phyloP scores from a whole-genome alignment of 2,113 vertebrate species.

The Glaucidium brasilianum region DNA sequence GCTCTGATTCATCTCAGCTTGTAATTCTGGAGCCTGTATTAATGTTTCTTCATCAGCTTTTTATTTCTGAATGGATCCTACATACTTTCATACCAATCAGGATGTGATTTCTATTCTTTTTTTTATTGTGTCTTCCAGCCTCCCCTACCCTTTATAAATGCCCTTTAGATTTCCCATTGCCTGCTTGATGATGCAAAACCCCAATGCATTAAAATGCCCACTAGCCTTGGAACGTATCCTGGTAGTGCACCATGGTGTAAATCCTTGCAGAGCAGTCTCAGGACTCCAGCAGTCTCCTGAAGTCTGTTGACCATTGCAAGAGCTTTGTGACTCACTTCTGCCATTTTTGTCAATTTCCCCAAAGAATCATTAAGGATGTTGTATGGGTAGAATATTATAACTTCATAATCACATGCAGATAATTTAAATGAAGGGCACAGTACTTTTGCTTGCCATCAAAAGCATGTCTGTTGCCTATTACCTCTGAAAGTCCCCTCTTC shows the following conservation, averaged over 20 bases:
- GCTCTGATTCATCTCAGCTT: constrained; percentile 47
- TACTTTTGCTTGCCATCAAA: neutral
- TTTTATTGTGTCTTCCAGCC: neutral
- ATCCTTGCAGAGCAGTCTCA: neutral
- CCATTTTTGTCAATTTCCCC: neutral
- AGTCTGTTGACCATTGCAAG: neutral
- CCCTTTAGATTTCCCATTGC: neutral
- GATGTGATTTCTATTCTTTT: neutral
- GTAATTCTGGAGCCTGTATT: constrained; percentile 17
- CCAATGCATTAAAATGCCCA: neutral
- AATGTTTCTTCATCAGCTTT: constrained; percentile 1
- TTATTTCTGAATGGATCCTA: constrained; percentile 45
- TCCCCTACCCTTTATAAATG: neutral
- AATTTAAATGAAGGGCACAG: constrained; percentile 5
- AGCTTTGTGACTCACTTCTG: neutral
- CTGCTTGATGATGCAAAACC: neutral
- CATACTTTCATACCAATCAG: neutral
- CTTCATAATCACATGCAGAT: neutral
- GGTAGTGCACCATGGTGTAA: neutral
- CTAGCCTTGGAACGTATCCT: neutral
- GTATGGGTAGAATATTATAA: neutral
- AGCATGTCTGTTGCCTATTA: neutral
- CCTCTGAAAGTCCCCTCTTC: neutral
- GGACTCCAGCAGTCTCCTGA: neutral
- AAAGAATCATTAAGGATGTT: neutral